phyloP scores from a whole-genome alignment of 2,888 invertebrate species.

The Chorisops tibialis region DNA sequence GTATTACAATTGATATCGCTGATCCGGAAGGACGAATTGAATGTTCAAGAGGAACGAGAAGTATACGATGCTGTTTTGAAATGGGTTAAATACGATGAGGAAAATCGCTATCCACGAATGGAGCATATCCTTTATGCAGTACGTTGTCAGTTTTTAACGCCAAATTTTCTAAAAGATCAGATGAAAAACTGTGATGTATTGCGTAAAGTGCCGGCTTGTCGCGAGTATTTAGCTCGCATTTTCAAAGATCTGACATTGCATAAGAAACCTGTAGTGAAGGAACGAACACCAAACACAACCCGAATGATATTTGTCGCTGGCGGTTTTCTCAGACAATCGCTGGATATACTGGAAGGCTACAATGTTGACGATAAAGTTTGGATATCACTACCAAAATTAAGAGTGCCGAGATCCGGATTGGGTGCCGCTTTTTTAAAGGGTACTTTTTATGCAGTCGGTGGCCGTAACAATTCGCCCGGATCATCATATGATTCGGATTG shows the following conservation, averaged over 20 bases:
- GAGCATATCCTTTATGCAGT: slow-evolving; percentile 84
- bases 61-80: slow-evolving; percentile 88
- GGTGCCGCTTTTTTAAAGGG: slow-evolving; percentile 85
- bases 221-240: slow-evolving; percentile 85
- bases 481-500: slow-evolving; percentile 83
- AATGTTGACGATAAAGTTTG: slow-evolving; percentile 83
- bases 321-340: slow-evolving; percentile 81
- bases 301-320: slow-evolving; percentile 89
- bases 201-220: slow-evolving; percentile 82
- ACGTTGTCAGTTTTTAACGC: slow-evolving; percentile 87
- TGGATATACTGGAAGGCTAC: slow-evolving; percentile 84
- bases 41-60: slow-evolving; percentile 87
- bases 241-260: slow-evolving; percentile 88
- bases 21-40: slow-evolving; percentile 85
- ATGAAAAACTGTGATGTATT: slow-evolving; percentile 86
- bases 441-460: slow-evolving; percentile 88
- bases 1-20: slow-evolving; percentile 76
- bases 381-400: slow-evolving; percentile 76
- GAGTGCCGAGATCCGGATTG: slow-evolving; percentile 82
- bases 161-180: slow-evolving; percentile 85
- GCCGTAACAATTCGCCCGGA: slow-evolving; percentile 85
- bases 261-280: slow-evolving; percentile 78
- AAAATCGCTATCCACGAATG: slow-evolving; percentile 79
- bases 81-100: slow-evolving; percentile 88
- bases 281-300: slow-evolving; percentile 82